A percentile compares a stretch with the other conserved stretches of the same genome.
These are phyloP conservation scores for Crotalus horridus DNA, from an alignment of 2,113 vertebrate genomes.

Conservation along the genomic window DNA sequence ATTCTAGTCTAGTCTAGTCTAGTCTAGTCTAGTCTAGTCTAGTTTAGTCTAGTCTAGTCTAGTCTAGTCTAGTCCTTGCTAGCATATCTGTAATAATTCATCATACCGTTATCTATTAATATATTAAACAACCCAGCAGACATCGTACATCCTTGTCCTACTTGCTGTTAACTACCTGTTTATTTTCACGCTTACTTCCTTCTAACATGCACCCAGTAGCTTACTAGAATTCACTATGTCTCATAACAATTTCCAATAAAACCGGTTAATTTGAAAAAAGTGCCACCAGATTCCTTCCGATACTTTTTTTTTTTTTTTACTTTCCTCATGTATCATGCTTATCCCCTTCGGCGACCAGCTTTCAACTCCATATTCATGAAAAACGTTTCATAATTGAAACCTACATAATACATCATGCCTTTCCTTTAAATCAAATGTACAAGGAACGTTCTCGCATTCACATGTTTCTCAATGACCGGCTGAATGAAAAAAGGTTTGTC, in stretches of 20 bases:
- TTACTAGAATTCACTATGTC: neutral
- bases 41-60: no score
- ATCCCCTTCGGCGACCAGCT: neutral
- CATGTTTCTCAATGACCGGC: neutral
- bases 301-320: neutral
- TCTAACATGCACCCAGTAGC: neutral
- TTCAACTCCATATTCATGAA: neutral
- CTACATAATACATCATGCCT: neutral
- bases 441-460: neutral
- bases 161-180: neutral
- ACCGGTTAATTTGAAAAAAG: neutral
- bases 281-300: neutral
- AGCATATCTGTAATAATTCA: neutral
- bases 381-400: neutral
- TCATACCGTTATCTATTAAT: neutral
- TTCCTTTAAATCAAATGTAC: neutral
- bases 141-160: neutral
- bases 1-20: no score
- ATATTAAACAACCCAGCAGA: neutral
- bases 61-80: neutral
- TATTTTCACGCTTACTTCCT: neutral
- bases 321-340: neutral
- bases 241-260: neutral
- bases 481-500: neutral
- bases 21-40: no score